phyloP scores from a whole-genome alignment of 2,888 invertebrate species.

The Papilio gigon region DNA sequence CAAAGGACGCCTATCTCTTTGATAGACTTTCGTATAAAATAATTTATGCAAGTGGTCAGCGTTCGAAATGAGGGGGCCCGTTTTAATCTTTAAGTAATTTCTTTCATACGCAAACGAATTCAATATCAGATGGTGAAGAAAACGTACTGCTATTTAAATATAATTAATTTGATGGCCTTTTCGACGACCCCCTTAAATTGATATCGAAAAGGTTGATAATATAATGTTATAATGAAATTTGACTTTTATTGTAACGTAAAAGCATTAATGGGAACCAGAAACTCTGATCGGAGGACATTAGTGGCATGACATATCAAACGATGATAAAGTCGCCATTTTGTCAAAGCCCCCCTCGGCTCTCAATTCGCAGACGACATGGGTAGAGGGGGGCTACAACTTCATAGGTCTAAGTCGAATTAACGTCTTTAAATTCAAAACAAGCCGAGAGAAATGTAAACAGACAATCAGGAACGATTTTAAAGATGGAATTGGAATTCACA shows the following conservation, averaged over 20 bases:
- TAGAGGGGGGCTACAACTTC: conserved; percentile 45
- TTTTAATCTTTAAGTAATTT: conserved; percentile 72
- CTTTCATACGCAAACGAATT: conserved; percentile 45
- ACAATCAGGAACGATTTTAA: conserved; percentile 79
- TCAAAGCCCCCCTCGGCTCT: conserved; percentile 49
- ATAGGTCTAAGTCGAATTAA: conserved; percentile 59
- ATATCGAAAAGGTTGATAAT: conserved; percentile 1
- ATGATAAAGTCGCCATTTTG: conserved; percentile 68
- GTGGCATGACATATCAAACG: conserved; percentile 69
- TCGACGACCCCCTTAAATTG: background rate
- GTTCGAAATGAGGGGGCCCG: conserved; percentile 56
- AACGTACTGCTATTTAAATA: conserved; percentile 13
- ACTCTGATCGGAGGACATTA: conserved; percentile 60
- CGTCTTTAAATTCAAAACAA: conserved; percentile 73
- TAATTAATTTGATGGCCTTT: conserved; percentile 15
- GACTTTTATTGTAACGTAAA: background rate
- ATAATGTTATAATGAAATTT: background rate
- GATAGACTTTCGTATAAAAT: conserved; percentile 69
- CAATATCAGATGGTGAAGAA: conserved; percentile 20
- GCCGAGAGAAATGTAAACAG: conserved; percentile 77
- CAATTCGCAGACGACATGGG: conserved; percentile 44
- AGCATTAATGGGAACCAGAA: background rate
- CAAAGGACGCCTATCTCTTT: conserved; percentile 69
- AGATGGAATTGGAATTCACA: conserved; percentile 70
- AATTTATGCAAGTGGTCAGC: conserved; percentile 82